These are phyloP conservation scores for Hemitrygon akajei DNA, from an alignment of 2,797 vertebrate genomes.

Conservation along the genomic window DNA sequence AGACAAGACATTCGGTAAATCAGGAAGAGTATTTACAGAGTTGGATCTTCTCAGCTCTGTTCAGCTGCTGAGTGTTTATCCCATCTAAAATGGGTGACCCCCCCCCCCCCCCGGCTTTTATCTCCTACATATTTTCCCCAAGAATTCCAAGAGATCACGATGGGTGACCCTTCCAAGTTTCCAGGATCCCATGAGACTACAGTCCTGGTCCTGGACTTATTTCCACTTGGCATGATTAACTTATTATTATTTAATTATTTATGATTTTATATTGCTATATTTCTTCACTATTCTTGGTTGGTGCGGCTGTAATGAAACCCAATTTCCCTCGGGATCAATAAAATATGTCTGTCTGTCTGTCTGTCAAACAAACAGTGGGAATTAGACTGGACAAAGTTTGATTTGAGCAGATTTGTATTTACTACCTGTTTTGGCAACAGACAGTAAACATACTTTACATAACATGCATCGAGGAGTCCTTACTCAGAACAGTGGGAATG, in stretches of 20 bases:
- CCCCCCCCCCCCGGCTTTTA: background rate
- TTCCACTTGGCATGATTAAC: no score
- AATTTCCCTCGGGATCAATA: no score
- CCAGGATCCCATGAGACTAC: background rate
- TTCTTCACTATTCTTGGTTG: no score
- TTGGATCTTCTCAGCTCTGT: background rate
- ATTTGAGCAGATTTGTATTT: background rate
- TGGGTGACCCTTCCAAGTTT: background rate
- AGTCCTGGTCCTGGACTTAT: no score
- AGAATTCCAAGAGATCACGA: background rate
- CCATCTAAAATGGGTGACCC: background rate
- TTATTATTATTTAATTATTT: no score
- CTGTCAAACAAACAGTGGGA: background rate
- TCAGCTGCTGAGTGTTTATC: background rate
- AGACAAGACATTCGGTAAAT: background rate
- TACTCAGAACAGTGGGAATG: background rate
- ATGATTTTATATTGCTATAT: no score
- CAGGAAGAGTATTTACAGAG: background rate
- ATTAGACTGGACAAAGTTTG: background rate
- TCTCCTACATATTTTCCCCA: background rate
- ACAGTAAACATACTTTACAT: background rate
- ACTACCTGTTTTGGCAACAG: background rate
- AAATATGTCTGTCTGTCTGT: no score
- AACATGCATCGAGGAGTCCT: background rate
- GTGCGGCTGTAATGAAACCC: no score